Conservation (phyloP, 2,113 vertebrate genomes). For the Pao palembangensis region DNA sequence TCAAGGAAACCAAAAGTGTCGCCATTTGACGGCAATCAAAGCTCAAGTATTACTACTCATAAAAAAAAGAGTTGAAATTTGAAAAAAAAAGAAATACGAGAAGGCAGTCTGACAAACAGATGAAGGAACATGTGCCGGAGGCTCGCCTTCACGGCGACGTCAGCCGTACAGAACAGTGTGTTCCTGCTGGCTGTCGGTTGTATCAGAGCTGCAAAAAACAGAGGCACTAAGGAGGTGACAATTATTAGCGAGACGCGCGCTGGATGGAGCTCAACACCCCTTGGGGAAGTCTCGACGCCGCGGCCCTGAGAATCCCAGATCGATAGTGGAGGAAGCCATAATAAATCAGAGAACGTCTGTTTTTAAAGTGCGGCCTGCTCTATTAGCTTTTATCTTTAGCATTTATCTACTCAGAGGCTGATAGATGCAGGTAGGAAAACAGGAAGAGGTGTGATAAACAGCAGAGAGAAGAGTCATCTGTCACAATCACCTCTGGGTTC, state of each 20-base stretch:
- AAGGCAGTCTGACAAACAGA: no score
- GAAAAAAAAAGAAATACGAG: no score
- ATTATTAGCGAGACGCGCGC: constrained; percentile 20
- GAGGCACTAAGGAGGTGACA: constrained; percentile 26
- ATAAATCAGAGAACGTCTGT: constrained; percentile 53
- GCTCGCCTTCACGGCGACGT: constrained; percentile 7
- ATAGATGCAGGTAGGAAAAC: constrained; percentile 47
- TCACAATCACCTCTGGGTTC: constrained; percentile 32
- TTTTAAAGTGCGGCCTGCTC: constrained; percentile 46
- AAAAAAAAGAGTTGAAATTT: no score
- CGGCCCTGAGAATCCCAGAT: constrained; percentile 49
- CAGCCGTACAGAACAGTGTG: constrained; percentile 12
- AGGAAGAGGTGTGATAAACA: constrained; percentile 52
- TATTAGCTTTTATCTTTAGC: constrained; percentile 53
- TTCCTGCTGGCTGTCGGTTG: constrained; percentile 16
- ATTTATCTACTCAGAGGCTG: constrained; percentile 53
- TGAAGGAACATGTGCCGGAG: neutral
- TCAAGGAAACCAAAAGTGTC: neutral
- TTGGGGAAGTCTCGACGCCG: constrained; percentile 16
- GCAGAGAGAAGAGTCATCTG: constrained; percentile 29
- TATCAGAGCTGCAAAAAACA: constrained; percentile 25
- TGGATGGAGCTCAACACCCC: constrained; percentile 20
- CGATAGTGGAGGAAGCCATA: constrained; percentile 33
- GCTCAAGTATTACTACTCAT: no score
- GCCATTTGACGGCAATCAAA: no score